Evolutionary conservation across 2,113 vertebrate genomes (phyloP), one percentile per base, ranked within the genome.

Genomic region (Chaetops frenatus): DNA sequence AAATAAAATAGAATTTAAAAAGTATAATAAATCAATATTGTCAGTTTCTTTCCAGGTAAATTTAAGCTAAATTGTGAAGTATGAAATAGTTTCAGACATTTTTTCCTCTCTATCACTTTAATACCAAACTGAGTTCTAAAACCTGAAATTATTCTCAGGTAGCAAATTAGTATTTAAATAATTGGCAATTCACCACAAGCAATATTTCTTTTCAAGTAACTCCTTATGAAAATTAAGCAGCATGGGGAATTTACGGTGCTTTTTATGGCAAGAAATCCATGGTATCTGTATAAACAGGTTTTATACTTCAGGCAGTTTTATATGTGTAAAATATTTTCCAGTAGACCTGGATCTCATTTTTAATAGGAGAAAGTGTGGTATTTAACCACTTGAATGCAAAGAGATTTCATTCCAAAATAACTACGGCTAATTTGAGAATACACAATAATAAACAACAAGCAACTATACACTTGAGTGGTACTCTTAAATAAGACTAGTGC

Each of bases 151-250:
- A 78, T 70, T 93, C 72, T 78, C 60, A 67, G 45, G 64, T 67
- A 95, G 85, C 60, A 96, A 93, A 95, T 97, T 90, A 94, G 92
- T 92, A 79, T 79, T 90, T 60, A 93, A 81, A 86, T 90, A 94
- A 96, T 81, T 93, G 81, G 81, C 88, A 97, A 50, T n/a, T 73
- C 62, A 94, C 80, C 54, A 0, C 77, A 92, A 96, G 65, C 67
- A 80, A 6, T 81, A 92, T 84, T 92, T 92, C 84, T 92, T 94
- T 94, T 78, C 72, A 94, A 90, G 85, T 70, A 93, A 47, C 60
- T 94, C 40, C 47, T 91, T 83, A 97, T 92, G 91, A 83, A 95
- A 95, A 96, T 94, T 44, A 97, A 92, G 78, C 25, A 86, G 82
- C 81, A 65, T 0, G 92, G 94, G 92, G 94, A 95, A 92, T 86